phyloP scores from a whole-genome alignment of 2,888 invertebrate genomes.

The Melanostoma scalare region DNA sequence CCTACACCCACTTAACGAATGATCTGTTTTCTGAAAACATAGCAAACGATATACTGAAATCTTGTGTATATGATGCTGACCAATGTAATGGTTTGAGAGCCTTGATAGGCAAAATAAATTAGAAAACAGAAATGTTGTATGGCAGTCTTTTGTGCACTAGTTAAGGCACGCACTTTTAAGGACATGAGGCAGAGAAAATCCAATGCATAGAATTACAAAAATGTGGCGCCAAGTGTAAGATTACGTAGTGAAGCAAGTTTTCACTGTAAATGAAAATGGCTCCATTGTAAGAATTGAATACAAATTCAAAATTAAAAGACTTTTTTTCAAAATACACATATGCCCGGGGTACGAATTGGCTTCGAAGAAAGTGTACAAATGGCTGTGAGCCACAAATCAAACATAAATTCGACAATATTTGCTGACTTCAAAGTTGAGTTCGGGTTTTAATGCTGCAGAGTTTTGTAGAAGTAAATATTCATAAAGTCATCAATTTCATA shows the following conservation, averaged over 20 bases:
- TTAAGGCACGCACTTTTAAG: conserved; percentile 49
- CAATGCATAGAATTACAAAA: conserved; percentile 49
- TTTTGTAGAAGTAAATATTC: too few relatives aligned
- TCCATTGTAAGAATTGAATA: conserved; percentile 48
- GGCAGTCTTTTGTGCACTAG: conserved; percentile 56
- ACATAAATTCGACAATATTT: too few relatives aligned
- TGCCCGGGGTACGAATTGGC: neutral
- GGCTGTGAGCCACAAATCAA: too few relatives aligned
- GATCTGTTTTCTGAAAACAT: conserved; percentile 2
- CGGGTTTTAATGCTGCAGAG: too few relatives aligned
- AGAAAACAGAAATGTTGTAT: conserved; percentile 43
- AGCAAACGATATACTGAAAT: neutral
- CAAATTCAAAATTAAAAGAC: conserved; percentile 52
- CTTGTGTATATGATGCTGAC: conserved; percentile 31
- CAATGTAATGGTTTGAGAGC: conserved; percentile 40
- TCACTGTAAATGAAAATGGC: conserved; percentile 1
- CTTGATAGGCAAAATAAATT: conserved; percentile 59
- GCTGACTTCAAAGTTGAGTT: too few relatives aligned
- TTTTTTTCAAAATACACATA: neutral
- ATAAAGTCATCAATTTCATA: too few relatives aligned
- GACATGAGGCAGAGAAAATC: conserved; percentile 19
- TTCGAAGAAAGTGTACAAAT: too few relatives aligned
- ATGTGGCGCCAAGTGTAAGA: conserved; percentile 60
- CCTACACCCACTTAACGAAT: conserved; percentile 22
- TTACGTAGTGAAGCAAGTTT: conserved; percentile 15